phyloP scores from a whole-genome alignment of 2,888 invertebrate species.

The Zonitis immaculata region DNA sequence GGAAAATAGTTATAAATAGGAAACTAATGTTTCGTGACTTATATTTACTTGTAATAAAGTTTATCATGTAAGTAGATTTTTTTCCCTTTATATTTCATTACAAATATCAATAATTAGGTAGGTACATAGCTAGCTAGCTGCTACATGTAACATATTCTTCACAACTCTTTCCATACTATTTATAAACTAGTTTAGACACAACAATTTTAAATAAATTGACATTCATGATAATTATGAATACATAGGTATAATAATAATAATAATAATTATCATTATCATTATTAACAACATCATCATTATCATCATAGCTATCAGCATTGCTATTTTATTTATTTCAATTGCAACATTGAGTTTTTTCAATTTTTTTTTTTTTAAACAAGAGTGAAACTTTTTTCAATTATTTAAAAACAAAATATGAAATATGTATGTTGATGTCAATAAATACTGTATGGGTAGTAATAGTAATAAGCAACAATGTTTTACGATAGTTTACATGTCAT shows the following conservation, averaged over 20 bases:
- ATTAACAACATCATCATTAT: neutral
- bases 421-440: neutral
- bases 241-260: too few species aligned
- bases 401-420: neutral
- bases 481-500: too few species aligned
- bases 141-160: neutral
- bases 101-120: neutral
- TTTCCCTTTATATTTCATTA: neutral
- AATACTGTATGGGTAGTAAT: neutral
- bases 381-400: neutral
- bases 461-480: neutral
- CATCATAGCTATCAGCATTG: too few species aligned
- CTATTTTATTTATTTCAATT: too few species aligned
- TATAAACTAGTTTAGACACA: neutral
- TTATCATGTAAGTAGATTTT: neutral
- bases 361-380: too few species aligned
- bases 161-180: neutral
- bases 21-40: conserved; percentile 1
- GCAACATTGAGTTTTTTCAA: too few species aligned
- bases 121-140: too few species aligned
- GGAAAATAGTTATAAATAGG: neutral
- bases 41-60: neutral
- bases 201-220: neutral
- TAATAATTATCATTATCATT: too few species aligned
- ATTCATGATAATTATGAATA: neutral